Evolutionary conservation across 2,888 invertebrate species (phyloP).

Genomic region (Eristalis tenax): DNA sequence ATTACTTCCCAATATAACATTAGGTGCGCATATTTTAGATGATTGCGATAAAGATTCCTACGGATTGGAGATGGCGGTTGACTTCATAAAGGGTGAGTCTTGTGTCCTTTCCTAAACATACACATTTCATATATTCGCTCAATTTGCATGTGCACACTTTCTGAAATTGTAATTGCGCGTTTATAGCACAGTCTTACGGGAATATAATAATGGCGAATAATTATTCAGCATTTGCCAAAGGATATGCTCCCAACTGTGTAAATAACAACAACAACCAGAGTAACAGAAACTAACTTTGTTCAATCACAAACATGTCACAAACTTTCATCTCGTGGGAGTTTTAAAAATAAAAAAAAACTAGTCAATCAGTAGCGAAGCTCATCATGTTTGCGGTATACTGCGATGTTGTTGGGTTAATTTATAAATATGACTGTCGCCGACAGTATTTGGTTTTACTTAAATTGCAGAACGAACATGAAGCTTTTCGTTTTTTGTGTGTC

Average conservation of each 20-base stretch:
- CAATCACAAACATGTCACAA: not conserved
- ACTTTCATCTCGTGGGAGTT: too few species aligned
- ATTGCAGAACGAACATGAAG: too few species aligned
- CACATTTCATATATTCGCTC: not conserved
- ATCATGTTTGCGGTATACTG: too few species aligned
- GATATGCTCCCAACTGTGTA: not conserved
- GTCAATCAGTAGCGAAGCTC: too few species aligned
- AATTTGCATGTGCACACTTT: not conserved
- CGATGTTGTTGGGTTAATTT: too few species aligned
- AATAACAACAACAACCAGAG: not conserved
- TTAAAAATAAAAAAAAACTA: too few species aligned
- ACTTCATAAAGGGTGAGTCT: constrained; percentile 93
- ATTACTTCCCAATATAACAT: constrained; percentile 86
- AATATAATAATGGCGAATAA: not conserved
- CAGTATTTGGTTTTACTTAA: too few species aligned
- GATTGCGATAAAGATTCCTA: constrained; percentile 97
- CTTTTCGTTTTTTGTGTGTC: too few species aligned
- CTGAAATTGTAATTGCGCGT: not conserved
- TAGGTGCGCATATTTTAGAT: constrained; percentile 93
- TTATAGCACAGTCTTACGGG: not conserved
- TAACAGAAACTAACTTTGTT: not conserved
- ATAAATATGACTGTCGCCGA: too few species aligned
- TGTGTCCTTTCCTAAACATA: not conserved
- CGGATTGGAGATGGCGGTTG: constrained; percentile 95
- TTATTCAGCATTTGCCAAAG: not conserved